These are phyloP conservation scores for Strigamia maritima DNA, from an alignment of 2,888 invertebrate species.

Conservation along the genomic window DNA sequence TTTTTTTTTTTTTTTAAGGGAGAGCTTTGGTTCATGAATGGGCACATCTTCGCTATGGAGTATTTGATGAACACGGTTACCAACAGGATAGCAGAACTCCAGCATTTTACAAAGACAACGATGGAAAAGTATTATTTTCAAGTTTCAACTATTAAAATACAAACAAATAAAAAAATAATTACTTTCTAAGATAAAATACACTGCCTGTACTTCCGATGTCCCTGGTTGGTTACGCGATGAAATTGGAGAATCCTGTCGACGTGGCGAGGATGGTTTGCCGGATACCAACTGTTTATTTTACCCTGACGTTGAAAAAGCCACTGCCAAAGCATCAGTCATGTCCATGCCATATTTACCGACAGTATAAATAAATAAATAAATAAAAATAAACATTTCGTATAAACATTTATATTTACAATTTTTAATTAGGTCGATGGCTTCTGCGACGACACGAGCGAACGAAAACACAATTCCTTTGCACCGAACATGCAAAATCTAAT, in stretches of 20 bases:
- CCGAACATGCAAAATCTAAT: slow-evolving; percentile 51
- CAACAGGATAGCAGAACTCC: slow-evolving; percentile 44
- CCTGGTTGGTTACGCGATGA: slow-evolving; percentile 37
- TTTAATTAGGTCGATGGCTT: slow-evolving; percentile 48
- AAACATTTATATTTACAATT: neutral
- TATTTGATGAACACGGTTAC: slow-evolving; percentile 48
- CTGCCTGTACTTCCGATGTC: slow-evolving; percentile 39
- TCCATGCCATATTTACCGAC: slow-evolving; percentile 45
- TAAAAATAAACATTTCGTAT: no score
- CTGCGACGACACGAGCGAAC: slow-evolving; percentile 47
- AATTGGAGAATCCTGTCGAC: neutral
- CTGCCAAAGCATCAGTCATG: slow-evolving; percentile 45
- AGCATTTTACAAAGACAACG: slow-evolving; percentile 42
- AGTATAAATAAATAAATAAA: slow-evolving; percentile 35
- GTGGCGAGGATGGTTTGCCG: slow-evolving; percentile 34
- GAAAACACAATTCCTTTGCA: slow-evolving; percentile 48
- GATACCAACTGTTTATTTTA: slow-evolving; percentile 46
- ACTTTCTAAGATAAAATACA: slow-evolving; percentile 35
- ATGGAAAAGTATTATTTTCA: slow-evolving; percentile 34
- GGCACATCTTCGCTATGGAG: slow-evolving; percentile 48
- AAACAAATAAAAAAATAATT: no score
- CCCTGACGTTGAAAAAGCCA: slow-evolving; percentile 43
- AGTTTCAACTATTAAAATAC: no score
- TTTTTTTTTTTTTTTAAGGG: slow-evolving; percentile 32
- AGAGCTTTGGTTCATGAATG: slow-evolving; percentile 47